Percentiles rank a stretch among this genome's conserved stretches.
These are phyloP conservation scores for Artemia franciscana DNA, from an alignment of 1,140 invertebrate genomes.

Conservation along the genomic window DNA sequence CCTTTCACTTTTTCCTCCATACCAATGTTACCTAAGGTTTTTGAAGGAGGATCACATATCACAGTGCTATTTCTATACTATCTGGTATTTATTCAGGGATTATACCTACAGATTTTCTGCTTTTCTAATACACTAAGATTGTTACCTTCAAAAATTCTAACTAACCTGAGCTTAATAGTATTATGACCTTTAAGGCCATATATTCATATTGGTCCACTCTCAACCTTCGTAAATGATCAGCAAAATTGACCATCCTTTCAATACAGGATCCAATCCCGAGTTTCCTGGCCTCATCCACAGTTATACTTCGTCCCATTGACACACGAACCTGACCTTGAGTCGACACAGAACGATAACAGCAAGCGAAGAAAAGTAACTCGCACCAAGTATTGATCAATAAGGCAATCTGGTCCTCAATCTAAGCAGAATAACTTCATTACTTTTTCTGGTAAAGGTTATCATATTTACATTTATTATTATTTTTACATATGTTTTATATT, in stretches of 20 bases:
- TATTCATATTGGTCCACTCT: conserved; percentile 91
- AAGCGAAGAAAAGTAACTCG: conserved; percentile 74
- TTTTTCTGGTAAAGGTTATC: too few species aligned
- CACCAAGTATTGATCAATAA: conserved; percentile 93
- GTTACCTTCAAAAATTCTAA: too few species aligned
- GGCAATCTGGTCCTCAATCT: conserved; percentile 91
- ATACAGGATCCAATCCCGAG: conserved; percentile 54
- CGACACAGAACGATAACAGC: conserved; percentile 65
- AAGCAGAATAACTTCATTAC: conserved; percentile 15
- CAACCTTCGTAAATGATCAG: conserved; percentile 64
- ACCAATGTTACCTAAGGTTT: too few species aligned
- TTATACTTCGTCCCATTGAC: conserved; percentile 40
- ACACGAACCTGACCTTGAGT: conserved; percentile 66
- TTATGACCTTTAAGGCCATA: conserved; percentile 77
- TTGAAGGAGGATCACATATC: too few species aligned
- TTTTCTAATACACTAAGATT: too few species aligned
- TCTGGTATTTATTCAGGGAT: too few species aligned
- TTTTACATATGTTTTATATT: neutral
- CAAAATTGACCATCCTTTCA: conserved; percentile 78
- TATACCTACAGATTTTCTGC: too few species aligned
- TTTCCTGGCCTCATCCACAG: conserved; percentile 41
- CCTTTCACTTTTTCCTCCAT: too few species aligned
- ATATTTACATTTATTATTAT: too few species aligned
- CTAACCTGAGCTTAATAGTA: conserved; percentile 72
- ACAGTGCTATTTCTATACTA: too few species aligned